phyloP scores from a whole-genome alignment of 2,888 invertebrate species.

The Laothoe populi region DNA sequence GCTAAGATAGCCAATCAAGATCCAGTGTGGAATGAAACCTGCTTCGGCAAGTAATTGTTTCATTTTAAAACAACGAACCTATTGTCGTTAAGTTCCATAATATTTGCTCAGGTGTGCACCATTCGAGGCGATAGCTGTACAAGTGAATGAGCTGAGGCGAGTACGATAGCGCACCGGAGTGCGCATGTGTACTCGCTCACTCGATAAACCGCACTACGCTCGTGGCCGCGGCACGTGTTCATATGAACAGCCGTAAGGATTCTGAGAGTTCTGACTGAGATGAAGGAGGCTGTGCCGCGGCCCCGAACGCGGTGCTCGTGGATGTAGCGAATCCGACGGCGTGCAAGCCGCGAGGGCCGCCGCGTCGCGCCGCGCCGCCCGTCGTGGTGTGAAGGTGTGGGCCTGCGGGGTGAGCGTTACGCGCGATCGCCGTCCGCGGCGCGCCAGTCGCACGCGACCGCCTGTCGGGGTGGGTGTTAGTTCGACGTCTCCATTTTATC shows the following conservation, averaged over 20 bases:
- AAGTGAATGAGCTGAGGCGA: slow-evolving; percentile 72
- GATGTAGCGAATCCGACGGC: slow-evolving; percentile 38
- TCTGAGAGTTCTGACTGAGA: slow-evolving; percentile 49
- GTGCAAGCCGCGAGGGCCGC: slow-evolving; percentile 39
- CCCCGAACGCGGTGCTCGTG: slow-evolving; percentile 41
- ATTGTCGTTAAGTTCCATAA: slow-evolving; percentile 70
- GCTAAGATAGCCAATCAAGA: neutral
- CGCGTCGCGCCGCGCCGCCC: no score
- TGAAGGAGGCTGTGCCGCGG: slow-evolving; percentile 70
- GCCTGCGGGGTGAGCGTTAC: slow-evolving; percentile 52
- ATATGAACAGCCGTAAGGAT: slow-evolving; percentile 56
- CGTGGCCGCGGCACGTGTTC: slow-evolving; percentile 70
- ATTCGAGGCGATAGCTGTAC: slow-evolving; percentile 56
- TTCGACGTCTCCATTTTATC: slow-evolving; percentile 53
- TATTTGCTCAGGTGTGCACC: slow-evolving; percentile 80
- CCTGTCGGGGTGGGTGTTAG: slow-evolving; percentile 60
- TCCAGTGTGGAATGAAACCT: neutral
- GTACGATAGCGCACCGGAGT: slow-evolving; percentile 51
- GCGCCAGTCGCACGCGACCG: slow-evolving; percentile 75
- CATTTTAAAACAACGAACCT: slow-evolving; percentile 64
- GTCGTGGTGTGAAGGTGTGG: slow-evolving; percentile 52
- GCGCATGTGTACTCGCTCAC: slow-evolving; percentile 79
- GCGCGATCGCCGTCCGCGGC: slow-evolving; percentile 52
- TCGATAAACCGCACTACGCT: slow-evolving; percentile 78
- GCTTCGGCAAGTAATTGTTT: slow-evolving; percentile 53